Conservation (phyloP, 2,113 vertebrate genomes). For the Alligator mississippiensis region DNA sequence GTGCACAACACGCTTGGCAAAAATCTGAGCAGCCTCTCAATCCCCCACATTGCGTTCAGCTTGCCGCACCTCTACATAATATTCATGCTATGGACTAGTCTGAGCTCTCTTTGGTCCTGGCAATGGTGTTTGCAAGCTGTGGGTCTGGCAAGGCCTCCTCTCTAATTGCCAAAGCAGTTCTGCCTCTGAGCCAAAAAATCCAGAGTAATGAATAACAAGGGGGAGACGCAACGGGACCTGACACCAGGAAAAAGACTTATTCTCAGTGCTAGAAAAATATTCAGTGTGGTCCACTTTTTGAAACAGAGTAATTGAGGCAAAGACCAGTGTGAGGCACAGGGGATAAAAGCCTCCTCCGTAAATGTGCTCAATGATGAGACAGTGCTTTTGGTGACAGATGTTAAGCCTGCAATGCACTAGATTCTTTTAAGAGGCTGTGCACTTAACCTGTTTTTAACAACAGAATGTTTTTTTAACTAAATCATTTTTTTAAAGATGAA, state of each 20-base stretch:
- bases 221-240: not conserved
- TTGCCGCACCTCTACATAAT: not conserved
- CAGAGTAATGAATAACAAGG: not conserved
- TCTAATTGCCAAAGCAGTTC: not conserved
- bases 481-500: not conserved
- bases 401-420: not conserved
- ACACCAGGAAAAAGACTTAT: not conserved
- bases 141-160: not conserved
- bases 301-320: conserved; percentile 17
- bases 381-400: not conserved
- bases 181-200: not conserved
- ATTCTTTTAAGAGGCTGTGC: not conserved
- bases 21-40: not conserved
- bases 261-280: not conserved
- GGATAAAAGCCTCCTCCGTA: not conserved
- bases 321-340: not conserved
- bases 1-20: not conserved
- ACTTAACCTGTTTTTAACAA: not conserved
- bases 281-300: not conserved
- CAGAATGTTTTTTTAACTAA: fast-evolving
- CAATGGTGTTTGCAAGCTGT: not conserved
- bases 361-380: not conserved
- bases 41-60: conserved; percentile 10
- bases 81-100: not conserved
- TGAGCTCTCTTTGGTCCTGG: not conserved